These are phyloP conservation scores for Diadema setosum DNA, from an alignment of 35 echinoderm and acorn worm genomes.

Conservation along the genomic window DNA sequence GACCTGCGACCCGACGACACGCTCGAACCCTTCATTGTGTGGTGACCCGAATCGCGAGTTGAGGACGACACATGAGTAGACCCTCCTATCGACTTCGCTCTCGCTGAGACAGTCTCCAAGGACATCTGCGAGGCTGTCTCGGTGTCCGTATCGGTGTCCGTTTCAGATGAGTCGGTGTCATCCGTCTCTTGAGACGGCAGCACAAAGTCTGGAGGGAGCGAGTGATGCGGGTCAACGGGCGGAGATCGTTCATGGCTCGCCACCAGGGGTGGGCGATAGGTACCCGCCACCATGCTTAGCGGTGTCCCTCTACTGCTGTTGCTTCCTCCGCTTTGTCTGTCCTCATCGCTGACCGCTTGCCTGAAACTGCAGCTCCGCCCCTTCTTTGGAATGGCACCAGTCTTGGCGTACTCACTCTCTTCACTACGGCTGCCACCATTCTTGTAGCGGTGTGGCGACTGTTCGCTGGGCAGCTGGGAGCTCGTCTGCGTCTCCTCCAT, in stretches of 20 bases:
- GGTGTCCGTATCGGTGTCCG: not conserved
- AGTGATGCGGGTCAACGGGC: not conserved
- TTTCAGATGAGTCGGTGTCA: constrained; percentile 28
- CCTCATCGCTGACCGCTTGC: constrained; percentile 25
- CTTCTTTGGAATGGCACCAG: constrained; percentile 5
- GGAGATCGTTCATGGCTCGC: constrained; percentile 2
- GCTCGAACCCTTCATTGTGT: not conserved
- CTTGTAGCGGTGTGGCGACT: not conserved
- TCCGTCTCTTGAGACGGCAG: constrained; percentile 3
- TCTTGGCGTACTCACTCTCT: not conserved
- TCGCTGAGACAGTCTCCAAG: not conserved
- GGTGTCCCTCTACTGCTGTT: not conserved
- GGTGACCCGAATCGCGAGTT: not conserved
- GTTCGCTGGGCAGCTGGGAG: not conserved
- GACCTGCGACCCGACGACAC: not conserved
- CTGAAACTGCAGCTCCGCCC: constrained; percentile 35
- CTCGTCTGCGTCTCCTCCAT: not conserved
- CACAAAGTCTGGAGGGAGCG: not conserved
- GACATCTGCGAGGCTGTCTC: not conserved
- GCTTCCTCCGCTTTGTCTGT: not conserved
- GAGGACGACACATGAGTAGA: not conserved
- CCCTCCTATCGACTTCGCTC: not conserved
- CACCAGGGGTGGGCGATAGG: constrained; percentile 33
- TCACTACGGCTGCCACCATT: not conserved
- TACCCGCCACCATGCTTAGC: constrained; percentile 18